Evolutionary conservation across 2,797 vertebrate species (phyloP), one percentile per base, ranked within the genome.

Genomic region (Argyrosomus regius): DNA sequence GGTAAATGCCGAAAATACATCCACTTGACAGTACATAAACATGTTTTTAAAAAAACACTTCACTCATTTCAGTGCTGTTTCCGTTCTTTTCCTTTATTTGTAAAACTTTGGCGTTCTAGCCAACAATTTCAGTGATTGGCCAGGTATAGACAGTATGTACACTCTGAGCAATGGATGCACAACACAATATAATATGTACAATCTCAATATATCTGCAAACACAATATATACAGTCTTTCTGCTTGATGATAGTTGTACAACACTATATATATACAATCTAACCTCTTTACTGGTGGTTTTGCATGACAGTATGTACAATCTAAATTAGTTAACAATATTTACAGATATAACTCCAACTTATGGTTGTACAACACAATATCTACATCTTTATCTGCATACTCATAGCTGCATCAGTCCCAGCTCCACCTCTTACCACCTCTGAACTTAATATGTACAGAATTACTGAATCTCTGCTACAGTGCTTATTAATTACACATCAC

Each of bases 71-170:
- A 66, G 1, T 24, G 11, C 22, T 7, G 6, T 76, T 74, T 84
- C 48, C 1, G 2, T 86, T 78, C 0, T 77, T 76, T 84, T 80
- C 6, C 73, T 95, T 95, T 94, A 95, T 95, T 94, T 92, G 90
- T 77, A 94, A 95, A 95, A 89, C 71, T 83, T 90, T 93, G 90
- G 92, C 90, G 90, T 91, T 89, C 85, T 83, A 87, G 90, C 91
- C 94, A 94, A 86, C 85, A 76, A 86, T 57, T 78, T 76, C 61
- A 83, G 70, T 86, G 61, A 87, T 73, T 89, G 85, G 86, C 86
- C 67, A 80, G 77, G 54, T 91, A 89, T 89, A 88, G 85, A 93
- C 76, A 89, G 49, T 88, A 87, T 93, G 60, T 92, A 91, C 90
- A 91, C 65, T 85, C 74, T 85, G 75, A 85, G 81, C 82, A 88